Percentiles rank a stretch among this genome's conserved stretches.
These are phyloP conservation scores for Nibea coibor DNA, from an alignment of 2,113 vertebrate species.

Conservation along the genomic window DNA sequence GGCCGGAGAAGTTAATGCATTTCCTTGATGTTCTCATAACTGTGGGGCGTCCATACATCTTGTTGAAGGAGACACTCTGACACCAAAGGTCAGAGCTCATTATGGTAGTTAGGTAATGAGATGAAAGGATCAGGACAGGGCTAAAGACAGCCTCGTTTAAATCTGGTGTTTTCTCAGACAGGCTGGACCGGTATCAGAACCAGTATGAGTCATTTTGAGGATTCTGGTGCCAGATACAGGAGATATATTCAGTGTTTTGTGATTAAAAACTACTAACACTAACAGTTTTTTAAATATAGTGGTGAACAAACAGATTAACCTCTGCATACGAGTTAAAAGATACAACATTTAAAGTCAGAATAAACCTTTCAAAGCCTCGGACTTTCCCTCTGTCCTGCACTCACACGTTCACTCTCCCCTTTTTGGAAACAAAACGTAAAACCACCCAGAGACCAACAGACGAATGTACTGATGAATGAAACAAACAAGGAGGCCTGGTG, in stretches of 20 bases:
- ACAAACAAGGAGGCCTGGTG: constrained; percentile 43
- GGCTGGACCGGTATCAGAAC: not conserved
- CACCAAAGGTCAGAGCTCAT: constrained; percentile 65
- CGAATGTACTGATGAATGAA: constrained; percentile 71
- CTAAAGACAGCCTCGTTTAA: constrained; percentile 28
- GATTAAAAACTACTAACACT: too few species aligned
- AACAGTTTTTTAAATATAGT: not conserved
- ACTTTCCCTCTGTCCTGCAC: not conserved
- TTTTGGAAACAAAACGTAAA: constrained; percentile 13
- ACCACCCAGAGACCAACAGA: constrained; percentile 41
- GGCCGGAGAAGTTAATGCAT: constrained; percentile 36
- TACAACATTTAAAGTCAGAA: not conserved
- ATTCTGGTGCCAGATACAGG: not conserved
- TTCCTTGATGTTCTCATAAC: constrained; percentile 62
- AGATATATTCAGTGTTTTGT: not conserved
- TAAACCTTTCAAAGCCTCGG: not conserved
- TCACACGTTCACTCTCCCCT: constrained; percentile 25
- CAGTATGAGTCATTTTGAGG: not conserved
- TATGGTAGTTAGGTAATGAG: constrained; percentile 46
- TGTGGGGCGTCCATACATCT: constrained; percentile 49
- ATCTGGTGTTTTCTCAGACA: constrained; percentile 34
- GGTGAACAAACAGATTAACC: not conserved
- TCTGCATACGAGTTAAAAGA: not conserved
- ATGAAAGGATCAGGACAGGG: constrained; percentile 49
- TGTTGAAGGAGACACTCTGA: constrained; percentile 57